Evolutionary conservation across 1,140 invertebrate genomes (phyloP).

Genomic region (Drosophila asahinai): DNA sequence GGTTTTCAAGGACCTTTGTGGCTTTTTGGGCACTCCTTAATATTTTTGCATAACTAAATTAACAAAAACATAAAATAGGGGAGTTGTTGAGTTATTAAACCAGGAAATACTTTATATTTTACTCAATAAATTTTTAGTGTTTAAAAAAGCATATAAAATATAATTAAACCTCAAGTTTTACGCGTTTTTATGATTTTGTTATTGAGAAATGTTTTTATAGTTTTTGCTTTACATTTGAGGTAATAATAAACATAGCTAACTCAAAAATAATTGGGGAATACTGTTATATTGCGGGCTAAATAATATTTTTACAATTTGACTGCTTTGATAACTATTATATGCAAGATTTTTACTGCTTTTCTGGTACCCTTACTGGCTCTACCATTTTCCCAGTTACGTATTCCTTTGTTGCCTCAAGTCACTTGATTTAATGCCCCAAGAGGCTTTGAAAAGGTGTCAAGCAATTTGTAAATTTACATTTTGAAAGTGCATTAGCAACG

Average conservation of each 20-base stretch:
- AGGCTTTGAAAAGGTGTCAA: slow-evolving; percentile 59
- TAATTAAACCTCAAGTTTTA: neutral
- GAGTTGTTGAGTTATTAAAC: neutral
- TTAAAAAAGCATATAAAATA: neutral
- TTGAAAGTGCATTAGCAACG: slow-evolving; percentile 55
- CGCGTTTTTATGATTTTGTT: neutral
- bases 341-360: neutral
- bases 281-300: neutral
- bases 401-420: slow-evolving; percentile 24
- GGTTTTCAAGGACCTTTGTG: neutral
- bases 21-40: neutral
- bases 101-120: neutral
- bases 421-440: slow-evolving; percentile 52
- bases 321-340: neutral
- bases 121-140: too few relatives aligned
- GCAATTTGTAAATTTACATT: slow-evolving; percentile 71
- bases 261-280: neutral
- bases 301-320: neutral
- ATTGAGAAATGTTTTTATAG: neutral
- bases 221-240: neutral
- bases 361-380: neutral
- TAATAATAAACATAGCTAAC: neutral
- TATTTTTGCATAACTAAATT: neutral
- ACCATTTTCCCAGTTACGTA: slow-evolving; percentile 6
- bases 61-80: neutral